A percentile compares a stretch with the other conserved stretches of the same genome.
Evolutionary conservation across 2,888 invertebrate genomes (phyloP).

Genomic region (Drosophila mayaguana): DNA sequence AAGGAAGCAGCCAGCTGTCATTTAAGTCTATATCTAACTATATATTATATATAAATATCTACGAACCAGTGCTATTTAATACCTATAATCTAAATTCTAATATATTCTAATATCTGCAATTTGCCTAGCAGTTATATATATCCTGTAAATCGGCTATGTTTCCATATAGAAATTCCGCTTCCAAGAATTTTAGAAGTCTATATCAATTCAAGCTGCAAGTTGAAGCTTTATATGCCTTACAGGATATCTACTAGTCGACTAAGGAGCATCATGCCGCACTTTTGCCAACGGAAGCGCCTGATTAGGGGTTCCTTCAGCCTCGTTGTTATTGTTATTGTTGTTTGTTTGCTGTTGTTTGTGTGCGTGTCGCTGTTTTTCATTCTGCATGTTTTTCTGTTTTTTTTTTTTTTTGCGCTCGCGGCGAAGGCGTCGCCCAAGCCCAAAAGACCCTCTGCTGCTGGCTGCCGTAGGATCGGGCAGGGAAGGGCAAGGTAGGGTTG

Average conservation of each 20-base stretch:
- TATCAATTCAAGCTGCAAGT: neutral
- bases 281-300: conserved; percentile 62
- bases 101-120: neutral
- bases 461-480: neutral
- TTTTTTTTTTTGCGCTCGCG: conserved; percentile 25
- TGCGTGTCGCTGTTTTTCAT: conserved; percentile 24
- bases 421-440: conserved; percentile 60
- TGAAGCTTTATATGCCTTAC: neutral
- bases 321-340: conserved; percentile 9
- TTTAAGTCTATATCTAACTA: neutral
- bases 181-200: neutral
- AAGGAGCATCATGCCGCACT: neutral
- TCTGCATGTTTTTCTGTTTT: neutral
- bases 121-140: neutral
- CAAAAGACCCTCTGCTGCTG: conserved; percentile 17
- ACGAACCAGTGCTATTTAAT: neutral
- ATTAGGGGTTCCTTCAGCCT: conserved; percentile 62
- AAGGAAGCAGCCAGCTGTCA: neutral
- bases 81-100: neutral
- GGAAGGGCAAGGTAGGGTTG: conserved; percentile 39
- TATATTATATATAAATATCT: neutral
- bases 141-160: neutral
- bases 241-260: neutral
- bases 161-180: neutral
- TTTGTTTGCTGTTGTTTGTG: conserved; percentile 28